These are phyloP conservation scores for Lasioglossum lativentre DNA, from an alignment of 2,888 invertebrate genomes.

Conservation along the genomic window DNA sequence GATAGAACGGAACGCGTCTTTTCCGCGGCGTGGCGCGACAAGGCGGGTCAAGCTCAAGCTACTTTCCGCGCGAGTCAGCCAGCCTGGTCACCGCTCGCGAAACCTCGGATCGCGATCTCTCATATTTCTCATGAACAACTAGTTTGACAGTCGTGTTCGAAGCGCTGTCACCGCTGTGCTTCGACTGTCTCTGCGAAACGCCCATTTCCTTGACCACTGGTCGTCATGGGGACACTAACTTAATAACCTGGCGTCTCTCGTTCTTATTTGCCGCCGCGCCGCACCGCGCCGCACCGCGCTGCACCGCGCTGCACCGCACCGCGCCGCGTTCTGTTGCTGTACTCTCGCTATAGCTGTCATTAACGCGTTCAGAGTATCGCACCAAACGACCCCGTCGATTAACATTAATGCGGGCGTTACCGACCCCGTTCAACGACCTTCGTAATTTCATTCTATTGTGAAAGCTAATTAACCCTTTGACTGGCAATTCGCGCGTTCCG, in stretches of 20 bases:
- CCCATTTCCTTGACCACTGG: constrained; percentile 70
- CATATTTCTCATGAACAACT: neutral
- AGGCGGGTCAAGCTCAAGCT: neutral
- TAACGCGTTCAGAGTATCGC: constrained; percentile 5
- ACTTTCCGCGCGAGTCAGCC: neutral
- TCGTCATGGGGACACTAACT: constrained; percentile 79
- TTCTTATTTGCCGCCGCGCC: neutral
- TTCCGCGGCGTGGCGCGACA: neutral
- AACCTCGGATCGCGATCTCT: neutral
- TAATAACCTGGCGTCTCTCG: constrained; percentile 67
- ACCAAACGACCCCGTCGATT: constrained; percentile 19
- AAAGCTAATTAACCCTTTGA: neutral
- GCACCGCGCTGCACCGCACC: neutral
- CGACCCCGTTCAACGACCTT: neutral
- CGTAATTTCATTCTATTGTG: neutral
- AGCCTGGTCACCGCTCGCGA: constrained; percentile 5
- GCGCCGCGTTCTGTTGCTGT: neutral
- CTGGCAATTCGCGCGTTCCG: neutral
- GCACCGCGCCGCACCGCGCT: too few species aligned
- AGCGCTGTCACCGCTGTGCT: constrained; percentile 49
- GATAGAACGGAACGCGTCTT: neutral
- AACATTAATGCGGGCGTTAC: constrained; percentile 2
- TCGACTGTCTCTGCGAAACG: constrained; percentile 68
- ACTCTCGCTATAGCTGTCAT: neutral
- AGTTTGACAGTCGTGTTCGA: constrained; percentile 44